phyloP scores from a whole-genome alignment of 2,888 invertebrate genomes.

The Agapostemon virescens region DNA sequence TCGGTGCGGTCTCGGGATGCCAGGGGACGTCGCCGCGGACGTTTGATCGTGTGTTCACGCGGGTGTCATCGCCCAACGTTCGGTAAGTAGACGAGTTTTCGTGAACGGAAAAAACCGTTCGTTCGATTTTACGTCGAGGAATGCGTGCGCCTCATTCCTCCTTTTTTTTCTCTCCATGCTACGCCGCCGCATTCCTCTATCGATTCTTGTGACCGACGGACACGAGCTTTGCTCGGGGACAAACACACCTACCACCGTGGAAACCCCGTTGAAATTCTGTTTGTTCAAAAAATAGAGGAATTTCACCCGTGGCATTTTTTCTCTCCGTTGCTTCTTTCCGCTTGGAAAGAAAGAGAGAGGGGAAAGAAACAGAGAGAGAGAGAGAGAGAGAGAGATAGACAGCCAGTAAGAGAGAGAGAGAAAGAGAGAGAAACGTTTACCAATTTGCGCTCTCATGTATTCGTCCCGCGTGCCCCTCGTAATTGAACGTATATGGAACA shows the following conservation, averaged over 20 bases:
- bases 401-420: background rate
- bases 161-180: slow-evolving; percentile 73
- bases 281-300: background rate
- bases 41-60: slow-evolving; percentile 43
- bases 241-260: background rate
- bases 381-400: slow-evolving; percentile 24
- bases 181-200: slow-evolving; percentile 79
- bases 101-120: slow-evolving; percentile 46
- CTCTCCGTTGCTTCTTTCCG: slow-evolving; percentile 4
- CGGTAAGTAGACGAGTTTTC: slow-evolving; percentile 60
- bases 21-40: slow-evolving; percentile 50
- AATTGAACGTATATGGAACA: slow-evolving; percentile 7
- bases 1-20: slow-evolving; percentile 52
- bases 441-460: slow-evolving; percentile 8
- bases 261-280: slow-evolving; percentile 5
- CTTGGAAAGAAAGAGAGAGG: slow-evolving; percentile 12
- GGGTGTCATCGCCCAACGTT: slow-evolving; percentile 58
- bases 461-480: slow-evolving; percentile 10
- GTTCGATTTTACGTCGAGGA: slow-evolving; percentile 64
- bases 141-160: slow-evolving; percentile 66
- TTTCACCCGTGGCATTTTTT: background rate
- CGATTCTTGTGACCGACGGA: slow-evolving; percentile 72
- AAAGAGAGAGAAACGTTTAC: slow-evolving; percentile 17
- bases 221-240: slow-evolving; percentile 23
- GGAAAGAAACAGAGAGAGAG: background rate